These are phyloP conservation scores for Caenorhabditis sinica DNA, from an alignment of 2,888 invertebrate species.

Conservation along the genomic window DNA sequence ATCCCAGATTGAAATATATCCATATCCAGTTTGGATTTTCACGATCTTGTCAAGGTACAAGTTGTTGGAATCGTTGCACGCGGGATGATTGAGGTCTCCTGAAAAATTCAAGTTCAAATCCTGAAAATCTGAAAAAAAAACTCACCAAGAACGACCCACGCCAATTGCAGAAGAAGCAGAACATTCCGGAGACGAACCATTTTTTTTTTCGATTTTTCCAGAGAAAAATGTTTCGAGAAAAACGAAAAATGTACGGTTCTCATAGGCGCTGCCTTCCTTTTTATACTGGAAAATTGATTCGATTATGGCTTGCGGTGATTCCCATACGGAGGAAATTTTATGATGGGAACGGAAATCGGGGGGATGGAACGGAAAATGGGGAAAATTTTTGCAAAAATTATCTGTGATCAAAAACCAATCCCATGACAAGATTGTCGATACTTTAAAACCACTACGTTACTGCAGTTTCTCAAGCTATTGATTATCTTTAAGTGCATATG, in stretches of 20 bases:
- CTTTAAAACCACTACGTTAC: not conserved
- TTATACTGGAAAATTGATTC: too few relatives aligned
- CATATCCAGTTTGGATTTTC: not conserved
- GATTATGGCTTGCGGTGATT: too few relatives aligned
- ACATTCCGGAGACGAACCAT: constrained; percentile 16
- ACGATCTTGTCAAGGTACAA: not conserved
- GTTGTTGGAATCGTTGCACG: not conserved
- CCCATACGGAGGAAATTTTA: too few relatives aligned
- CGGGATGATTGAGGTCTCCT: not conserved
- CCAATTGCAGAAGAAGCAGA: not conserved
- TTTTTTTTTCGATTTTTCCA: not conserved
- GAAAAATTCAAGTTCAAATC: too few relatives aligned
- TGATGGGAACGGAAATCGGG: too few relatives aligned
- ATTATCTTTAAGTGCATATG: not conserved
- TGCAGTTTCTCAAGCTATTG: not conserved
- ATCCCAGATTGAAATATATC: not conserved
- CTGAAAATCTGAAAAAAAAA: too few relatives aligned
- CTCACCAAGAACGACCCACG: not conserved
- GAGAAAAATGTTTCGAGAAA: not conserved
- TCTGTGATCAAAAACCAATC: too few relatives aligned
- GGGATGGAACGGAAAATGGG: too few relatives aligned
- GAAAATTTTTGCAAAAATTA: too few relatives aligned
- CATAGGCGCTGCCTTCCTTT: too few relatives aligned
- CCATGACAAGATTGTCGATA: too few relatives aligned
- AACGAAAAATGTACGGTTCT: not conserved